A percentile compares a stretch with the other conserved stretches of the same genome.
These are phyloP conservation scores for Elegia similella DNA, from an alignment of 2,888 invertebrate species.

Conservation along the genomic window DNA sequence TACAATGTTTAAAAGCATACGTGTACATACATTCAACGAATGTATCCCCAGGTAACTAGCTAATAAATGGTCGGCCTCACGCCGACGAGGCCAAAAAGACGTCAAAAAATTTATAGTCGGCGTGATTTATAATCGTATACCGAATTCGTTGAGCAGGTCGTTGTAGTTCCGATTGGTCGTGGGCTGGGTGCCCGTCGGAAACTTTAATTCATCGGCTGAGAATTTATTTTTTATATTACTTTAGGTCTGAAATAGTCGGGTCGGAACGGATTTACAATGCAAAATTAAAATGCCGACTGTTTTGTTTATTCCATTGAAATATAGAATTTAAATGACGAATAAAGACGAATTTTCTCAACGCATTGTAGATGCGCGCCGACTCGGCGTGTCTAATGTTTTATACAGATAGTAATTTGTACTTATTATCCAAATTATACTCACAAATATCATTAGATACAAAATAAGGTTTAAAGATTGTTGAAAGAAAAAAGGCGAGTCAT, in stretches of 20 bases:
- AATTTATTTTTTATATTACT: background rate
- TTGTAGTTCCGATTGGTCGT: conserved; percentile 5
- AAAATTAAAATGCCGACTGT: no score
- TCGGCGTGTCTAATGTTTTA: no score
- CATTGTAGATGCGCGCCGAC: no score
- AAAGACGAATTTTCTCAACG: no score
- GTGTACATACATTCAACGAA: background rate
- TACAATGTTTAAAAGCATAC: no score
- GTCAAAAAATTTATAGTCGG: background rate
- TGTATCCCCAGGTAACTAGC: background rate
- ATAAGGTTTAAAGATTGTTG: no score
- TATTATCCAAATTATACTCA: no score
- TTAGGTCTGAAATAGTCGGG: background rate
- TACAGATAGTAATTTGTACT: no score
- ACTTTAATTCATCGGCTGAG: background rate
- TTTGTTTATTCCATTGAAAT: no score
- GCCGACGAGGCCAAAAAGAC: conserved; percentile 1
- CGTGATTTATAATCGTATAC: conserved; percentile 5
- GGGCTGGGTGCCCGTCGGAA: background rate
- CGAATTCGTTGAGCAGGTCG: conserved; percentile 14
- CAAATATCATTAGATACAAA: no score
- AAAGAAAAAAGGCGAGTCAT: no score
- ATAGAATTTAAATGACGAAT: no score
- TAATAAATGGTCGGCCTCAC: background rate
- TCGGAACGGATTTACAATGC: background rate